Evolutionary conservation across 1,140 invertebrate species (phyloP).

Genomic region (Drosophila subpulchrella): DNA sequence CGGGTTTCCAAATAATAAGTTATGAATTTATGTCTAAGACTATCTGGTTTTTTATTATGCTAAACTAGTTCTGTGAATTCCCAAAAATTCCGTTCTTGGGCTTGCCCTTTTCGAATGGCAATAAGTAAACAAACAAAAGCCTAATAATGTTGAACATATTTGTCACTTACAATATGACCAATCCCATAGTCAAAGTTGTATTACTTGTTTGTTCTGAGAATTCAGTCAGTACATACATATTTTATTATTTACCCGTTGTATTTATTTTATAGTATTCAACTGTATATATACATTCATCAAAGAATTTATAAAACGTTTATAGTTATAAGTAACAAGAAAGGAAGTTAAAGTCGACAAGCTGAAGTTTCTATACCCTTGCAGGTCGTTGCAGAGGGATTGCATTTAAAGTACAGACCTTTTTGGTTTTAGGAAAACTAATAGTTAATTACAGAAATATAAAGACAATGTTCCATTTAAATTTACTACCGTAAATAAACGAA

Average conservation of each 20-base stretch:
- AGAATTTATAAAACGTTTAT: too few species aligned
- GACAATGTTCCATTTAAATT: too few species aligned
- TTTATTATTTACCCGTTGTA: background rate
- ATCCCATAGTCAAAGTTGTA: background rate
- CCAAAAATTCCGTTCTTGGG: background rate
- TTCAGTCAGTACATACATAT: background rate
- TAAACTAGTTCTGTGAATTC: background rate
- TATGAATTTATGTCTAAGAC: background rate
- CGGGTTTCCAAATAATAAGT: constrained; percentile 11
- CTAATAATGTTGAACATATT: background rate
- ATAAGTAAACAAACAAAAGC: constrained; percentile 1
- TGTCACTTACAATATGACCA: background rate
- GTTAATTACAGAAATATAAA: too few species aligned
- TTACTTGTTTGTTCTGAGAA: constrained; percentile 5
- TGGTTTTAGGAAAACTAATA: too few species aligned
- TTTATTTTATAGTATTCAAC: background rate
- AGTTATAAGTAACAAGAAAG: too few species aligned
- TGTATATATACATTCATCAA: too few species aligned
- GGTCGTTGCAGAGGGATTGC: too few species aligned
- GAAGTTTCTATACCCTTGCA: too few species aligned
- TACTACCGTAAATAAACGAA: too few species aligned
- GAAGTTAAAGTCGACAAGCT: too few species aligned
- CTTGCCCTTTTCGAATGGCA: background rate
- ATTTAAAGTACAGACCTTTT: too few species aligned
- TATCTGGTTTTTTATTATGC: background rate